phyloP scores from a whole-genome alignment of 2,888 invertebrate species.

The Rhopalosiphum nymphaeae region DNA sequence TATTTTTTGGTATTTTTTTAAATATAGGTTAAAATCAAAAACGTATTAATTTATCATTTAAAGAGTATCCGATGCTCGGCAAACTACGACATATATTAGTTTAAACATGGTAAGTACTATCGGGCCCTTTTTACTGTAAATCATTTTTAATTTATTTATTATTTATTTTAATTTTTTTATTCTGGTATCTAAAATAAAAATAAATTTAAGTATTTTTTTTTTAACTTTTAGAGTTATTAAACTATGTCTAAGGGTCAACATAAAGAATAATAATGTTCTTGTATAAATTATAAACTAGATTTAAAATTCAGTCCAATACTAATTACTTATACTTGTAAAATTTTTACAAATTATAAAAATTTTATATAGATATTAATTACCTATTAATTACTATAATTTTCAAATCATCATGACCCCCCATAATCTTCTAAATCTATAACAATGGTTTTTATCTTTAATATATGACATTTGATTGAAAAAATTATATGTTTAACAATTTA shows the following conservation, averaged over 20 bases:
- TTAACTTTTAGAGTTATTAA: background rate
- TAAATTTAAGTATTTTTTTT: background rate
- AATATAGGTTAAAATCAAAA: background rate
- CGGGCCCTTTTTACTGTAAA: background rate
- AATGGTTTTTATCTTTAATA: background rate
- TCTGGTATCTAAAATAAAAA: background rate
- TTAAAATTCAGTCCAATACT: background rate
- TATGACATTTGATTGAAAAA: background rate
- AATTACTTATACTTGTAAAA: background rate
- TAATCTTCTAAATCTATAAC: background rate
- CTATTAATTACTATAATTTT: background rate
- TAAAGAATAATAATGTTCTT: background rate
- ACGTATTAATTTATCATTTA: background rate
- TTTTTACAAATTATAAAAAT: background rate
- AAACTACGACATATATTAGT: background rate
- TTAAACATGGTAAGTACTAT: background rate
- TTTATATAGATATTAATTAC: background rate
- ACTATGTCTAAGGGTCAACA: background rate
- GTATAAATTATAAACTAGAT: background rate
- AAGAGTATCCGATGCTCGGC: background rate
- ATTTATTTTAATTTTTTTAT: too few species aligned
- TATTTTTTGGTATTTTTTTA: background rate
- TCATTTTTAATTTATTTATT: background rate
- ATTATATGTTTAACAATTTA: too few species aligned
- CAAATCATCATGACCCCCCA: background rate